phyloP scores from a whole-genome alignment of 2,888 invertebrate species.

The Scrobipalpa costella region DNA sequence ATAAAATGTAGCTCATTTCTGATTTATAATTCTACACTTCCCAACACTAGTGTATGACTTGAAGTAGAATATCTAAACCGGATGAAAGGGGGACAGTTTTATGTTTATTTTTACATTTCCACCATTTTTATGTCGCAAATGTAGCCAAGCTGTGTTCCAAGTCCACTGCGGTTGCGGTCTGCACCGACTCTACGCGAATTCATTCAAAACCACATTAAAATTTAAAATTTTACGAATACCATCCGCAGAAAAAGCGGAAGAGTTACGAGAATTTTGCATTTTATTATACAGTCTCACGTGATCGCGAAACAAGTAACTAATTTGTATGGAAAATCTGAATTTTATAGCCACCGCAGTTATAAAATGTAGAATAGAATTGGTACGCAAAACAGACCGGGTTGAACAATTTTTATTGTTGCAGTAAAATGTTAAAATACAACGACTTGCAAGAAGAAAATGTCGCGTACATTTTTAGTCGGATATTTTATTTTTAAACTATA shows the following conservation, averaged over 20 bases:
- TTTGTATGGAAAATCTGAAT: constrained; percentile 42
- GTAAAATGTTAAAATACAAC: constrained; percentile 7
- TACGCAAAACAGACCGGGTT: background rate
- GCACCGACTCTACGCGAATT: constrained; percentile 29
- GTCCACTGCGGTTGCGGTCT: constrained; percentile 17
- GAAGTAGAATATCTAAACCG: background rate
- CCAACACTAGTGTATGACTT: background rate
- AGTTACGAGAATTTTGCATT: constrained; percentile 42
- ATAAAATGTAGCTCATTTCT: no score
- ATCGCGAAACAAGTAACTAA: constrained; percentile 35
- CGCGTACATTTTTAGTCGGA: background rate
- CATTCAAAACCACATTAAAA: constrained; percentile 34
- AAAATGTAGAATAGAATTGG: constrained; percentile 21
- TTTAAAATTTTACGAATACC: constrained; percentile 39
- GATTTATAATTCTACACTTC: background rate
- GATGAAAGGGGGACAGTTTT: constrained; percentile 12
- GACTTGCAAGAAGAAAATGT: background rate
- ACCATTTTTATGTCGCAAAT: constrained; percentile 33
- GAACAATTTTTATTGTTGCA: constrained; percentile 20
- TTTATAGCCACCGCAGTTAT: constrained; percentile 29
- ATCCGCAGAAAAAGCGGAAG: constrained; percentile 31
- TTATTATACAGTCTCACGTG: constrained; percentile 35
- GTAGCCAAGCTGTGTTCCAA: constrained; percentile 32
- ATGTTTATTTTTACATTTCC: constrained; percentile 21
- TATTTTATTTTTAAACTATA: background rate